phyloP scores from a whole-genome alignment of 2,113 vertebrate species.

The Riparia riparia region DNA sequence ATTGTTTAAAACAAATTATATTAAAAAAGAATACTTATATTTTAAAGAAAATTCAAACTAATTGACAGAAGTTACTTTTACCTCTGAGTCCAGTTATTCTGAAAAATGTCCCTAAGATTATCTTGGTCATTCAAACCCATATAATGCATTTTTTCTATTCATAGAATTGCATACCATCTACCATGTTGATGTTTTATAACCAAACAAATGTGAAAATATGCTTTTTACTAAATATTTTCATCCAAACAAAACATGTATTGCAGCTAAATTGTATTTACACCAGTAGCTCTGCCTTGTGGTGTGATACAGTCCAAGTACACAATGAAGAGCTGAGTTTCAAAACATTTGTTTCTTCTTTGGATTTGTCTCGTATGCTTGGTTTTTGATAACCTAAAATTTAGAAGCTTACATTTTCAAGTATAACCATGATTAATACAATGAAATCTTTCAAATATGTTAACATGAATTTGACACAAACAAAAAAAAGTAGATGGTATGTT shows the following conservation, averaged over 20 bases:
- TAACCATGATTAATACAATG: neutral
- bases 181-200: neutral
- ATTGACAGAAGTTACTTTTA: neutral
- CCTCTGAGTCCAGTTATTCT: neutral
- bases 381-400: slow-evolving; percentile 2
- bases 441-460: neutral
- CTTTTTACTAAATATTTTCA: neutral
- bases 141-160: neutral
- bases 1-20: neutral
- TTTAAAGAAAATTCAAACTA: neutral
- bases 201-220: neutral
- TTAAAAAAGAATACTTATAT: neutral
- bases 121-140: neutral
- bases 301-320: neutral
- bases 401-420: neutral
- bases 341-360: neutral
- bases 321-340: neutral
- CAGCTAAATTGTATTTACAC: neutral
- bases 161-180: neutral
- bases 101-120: neutral
- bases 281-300: neutral
- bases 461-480: neutral
- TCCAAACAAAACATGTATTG: neutral
- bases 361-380: neutral
- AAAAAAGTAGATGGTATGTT: neutral